Base-by-base conservation (phyloP, 2,888 invertebrate species). In the Lissocephala sabroskyi region DNA sequence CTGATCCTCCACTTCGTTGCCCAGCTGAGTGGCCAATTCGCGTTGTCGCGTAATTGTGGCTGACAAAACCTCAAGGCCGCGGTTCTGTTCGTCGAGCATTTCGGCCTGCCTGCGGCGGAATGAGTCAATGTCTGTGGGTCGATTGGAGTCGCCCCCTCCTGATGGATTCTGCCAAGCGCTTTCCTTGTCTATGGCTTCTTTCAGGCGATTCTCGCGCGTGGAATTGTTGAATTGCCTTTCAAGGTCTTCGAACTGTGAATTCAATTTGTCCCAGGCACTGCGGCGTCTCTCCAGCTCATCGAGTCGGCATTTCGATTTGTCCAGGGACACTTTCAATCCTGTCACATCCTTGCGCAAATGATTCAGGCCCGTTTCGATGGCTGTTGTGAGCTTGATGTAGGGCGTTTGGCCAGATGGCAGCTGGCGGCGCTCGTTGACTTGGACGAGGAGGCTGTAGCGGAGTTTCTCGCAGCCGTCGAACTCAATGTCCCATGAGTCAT, bases 21-120 rank as follows among this genome's bases (percentile, higher is more conserved):
- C 89, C 62, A 95, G 90, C 40, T 89, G 90, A 39, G 89, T 84
- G 5, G 93, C 93, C 71, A 94, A 89, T 64, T 90, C 86, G 70
- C 92, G 93, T 78, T 94, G 94, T 4, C 93, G 85, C 0, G 89
- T 87, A 49, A 94, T 90, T 3, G 92, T 91, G 79, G 90, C 88
- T 1, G 92, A 90, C 37, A 94, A 84, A 44, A 87, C 89, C 52
- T 94, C 93, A 19, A 95, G 84, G 0, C 93, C 93, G 57, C 87
- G 85, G 74, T 95, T 92, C 87, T 95, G 94, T 56, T 92, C 91
- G 89, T 87, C 85, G 10, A 92, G 75, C 63, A 91, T 86, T 62
- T 85, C 82, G 33, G 88, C 86, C 71, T 91, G 90, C 29, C 88
- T 87, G 17, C 80, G 81, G 61, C 87, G 86, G 4, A 92, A 68